Evolutionary conservation across 2,113 vertebrate genomes (phyloP), one percentile per base, ranked within the genome.

Genomic region (Condylura cristata): DNA sequence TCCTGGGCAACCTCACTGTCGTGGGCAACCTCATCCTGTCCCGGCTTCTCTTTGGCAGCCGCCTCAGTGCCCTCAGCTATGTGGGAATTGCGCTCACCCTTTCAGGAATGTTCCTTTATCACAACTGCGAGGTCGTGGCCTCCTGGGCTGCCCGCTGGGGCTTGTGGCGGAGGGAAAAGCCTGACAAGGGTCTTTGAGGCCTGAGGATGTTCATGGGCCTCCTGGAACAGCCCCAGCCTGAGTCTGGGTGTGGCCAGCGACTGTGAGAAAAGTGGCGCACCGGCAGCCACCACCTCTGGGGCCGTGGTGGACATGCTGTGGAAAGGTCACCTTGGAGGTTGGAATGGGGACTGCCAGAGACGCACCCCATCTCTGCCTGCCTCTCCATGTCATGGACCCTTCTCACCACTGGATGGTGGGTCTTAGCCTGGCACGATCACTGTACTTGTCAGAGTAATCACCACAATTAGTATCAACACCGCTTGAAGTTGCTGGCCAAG

Each of bases 11-110:
- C 97, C 96, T 99, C 96, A 99, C 98, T 0, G 98, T 99, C 71
- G 99, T 99, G 97, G 99, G 99, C 60, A 99, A 99, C 98, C 98
- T 99, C 82, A 95, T 99, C 96, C 96, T 99, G 74, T 99, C 99
- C 8, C 97, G 98, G 89, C 95, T 99, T 87, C 98, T 99, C 11
- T 99, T 99, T 0, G 99, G 99, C 75, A 99, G 98, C 26, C 98
- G 97, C 95, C 96, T 99, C 91, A 99, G 99, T 0, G 32, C 98
- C 3, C 99, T 99, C 66, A 99, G 99, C 98, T 99, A 99, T 0
- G 92, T 97, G 8, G 99, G 99, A n/a, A 99, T 99, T 0, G 98
- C 95, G 0, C 99, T 99, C 66, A 99, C 98, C 0, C 98, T 99
- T 88, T 98, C 98, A 0, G 99, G 99, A 63, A 99, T 99, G 98